Conservation (phyloP, 2,797 vertebrate genomes). For the Pangasius djambal region DNA sequence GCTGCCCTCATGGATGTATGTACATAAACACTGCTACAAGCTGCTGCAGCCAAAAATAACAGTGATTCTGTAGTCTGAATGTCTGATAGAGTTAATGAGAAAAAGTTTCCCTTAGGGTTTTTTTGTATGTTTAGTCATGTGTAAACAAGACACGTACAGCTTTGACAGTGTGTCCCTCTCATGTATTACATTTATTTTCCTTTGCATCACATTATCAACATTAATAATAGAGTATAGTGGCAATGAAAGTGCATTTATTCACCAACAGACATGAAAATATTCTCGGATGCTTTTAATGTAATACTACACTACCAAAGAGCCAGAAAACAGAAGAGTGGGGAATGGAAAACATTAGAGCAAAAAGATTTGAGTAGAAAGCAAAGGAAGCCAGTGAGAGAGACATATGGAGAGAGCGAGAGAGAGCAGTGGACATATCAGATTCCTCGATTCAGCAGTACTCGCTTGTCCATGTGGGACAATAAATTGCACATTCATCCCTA, state of each 20-base stretch:
- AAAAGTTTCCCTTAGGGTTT: background rate
- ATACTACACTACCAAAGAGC: background rate
- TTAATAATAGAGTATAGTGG: background rate
- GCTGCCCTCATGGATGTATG: slow-evolving; percentile 97
- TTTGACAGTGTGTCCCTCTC: background rate
- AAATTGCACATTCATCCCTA: slow-evolving; percentile 51
- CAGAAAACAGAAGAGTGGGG: background rate
- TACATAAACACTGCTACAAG: background rate
- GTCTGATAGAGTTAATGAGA: background rate
- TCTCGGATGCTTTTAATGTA: background rate
- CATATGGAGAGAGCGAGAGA: background rate
- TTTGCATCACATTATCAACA: background rate
- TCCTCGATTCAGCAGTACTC: slow-evolving; percentile 46
- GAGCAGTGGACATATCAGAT: slow-evolving; percentile 34
- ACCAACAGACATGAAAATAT: background rate
- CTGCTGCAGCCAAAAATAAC: background rate
- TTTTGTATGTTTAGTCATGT: background rate
- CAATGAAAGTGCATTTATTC: slow-evolving; percentile 1
- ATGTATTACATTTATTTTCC: background rate
- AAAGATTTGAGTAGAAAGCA: background rate
- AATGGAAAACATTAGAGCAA: slow-evolving; percentile 9
- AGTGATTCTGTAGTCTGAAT: background rate
- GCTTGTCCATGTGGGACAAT: slow-evolving; percentile 45
- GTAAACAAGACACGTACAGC: background rate
- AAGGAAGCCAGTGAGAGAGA: slow-evolving; percentile 19